phyloP scores from a whole-genome alignment of 2,888 invertebrate species.

The Lasius fuliginosus region DNA sequence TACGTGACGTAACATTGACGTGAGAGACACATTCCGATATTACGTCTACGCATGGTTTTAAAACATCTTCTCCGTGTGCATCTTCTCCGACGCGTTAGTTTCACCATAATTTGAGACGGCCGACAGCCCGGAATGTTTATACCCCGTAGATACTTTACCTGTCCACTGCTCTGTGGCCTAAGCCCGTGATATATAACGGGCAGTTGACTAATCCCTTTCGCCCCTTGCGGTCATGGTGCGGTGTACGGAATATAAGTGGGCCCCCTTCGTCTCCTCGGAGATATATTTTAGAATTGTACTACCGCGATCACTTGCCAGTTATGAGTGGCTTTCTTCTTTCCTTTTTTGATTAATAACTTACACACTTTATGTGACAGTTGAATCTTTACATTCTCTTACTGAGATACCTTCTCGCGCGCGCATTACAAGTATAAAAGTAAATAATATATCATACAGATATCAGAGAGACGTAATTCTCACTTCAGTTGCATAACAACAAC shows the following conservation, averaged over 20 bases:
- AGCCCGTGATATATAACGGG: slow-evolving; percentile 81
- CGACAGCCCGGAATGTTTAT: slow-evolving; percentile 77
- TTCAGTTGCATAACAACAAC: not conserved
- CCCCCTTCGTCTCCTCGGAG: slow-evolving; percentile 52
- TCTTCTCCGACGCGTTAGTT: slow-evolving; percentile 43
- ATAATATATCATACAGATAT: slow-evolving; percentile 35
- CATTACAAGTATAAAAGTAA: slow-evolving; percentile 36
- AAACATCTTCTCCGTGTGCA: slow-evolving; percentile 10
- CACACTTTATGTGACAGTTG: slow-evolving; percentile 31
- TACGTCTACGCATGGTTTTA: slow-evolving; percentile 23
- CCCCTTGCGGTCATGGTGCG: slow-evolving; percentile 64
- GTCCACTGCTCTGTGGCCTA: slow-evolving; percentile 68
- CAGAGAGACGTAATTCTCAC: not conserved
- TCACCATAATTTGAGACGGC: slow-evolving; percentile 74
- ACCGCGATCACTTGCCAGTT: slow-evolving; percentile 54
- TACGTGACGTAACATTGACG: slow-evolving; percentile 26
- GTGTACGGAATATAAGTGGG: slow-evolving; percentile 63
- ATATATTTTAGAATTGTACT: slow-evolving; percentile 68
- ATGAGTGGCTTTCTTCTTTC: not conserved
- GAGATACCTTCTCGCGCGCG: slow-evolving; percentile 3
- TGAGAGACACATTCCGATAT: slow-evolving; percentile 42
- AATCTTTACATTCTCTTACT: slow-evolving; percentile 28
- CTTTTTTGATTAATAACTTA: slow-evolving; percentile 24
- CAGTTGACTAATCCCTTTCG: slow-evolving; percentile 80
- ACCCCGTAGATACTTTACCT: slow-evolving; percentile 72